These are phyloP conservation scores for Lepus timidus DNA, from an alignment of 2,113 vertebrate species.

Conservation along the genomic window DNA sequence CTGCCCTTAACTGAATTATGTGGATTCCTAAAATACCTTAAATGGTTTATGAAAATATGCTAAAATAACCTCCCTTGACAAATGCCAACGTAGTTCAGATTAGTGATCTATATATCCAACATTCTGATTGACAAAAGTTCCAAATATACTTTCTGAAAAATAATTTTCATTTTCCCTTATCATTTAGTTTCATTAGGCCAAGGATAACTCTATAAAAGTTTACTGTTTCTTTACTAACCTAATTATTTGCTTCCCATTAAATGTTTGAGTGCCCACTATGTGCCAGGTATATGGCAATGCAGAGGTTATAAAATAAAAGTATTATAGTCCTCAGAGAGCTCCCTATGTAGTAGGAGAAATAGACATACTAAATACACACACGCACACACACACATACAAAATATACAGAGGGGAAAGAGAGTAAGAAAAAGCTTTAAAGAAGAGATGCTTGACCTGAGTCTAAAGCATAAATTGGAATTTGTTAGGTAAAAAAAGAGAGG, in stretches of 20 bases:
- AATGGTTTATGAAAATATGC: constrained; percentile 5
- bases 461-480: constrained; percentile 2
- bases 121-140: constrained; percentile 7
- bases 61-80: constrained; percentile 7
- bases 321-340: background rate
- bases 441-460: background rate
- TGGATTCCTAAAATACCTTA: constrained; percentile 8
- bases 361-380: constrained; percentile 12
- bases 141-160: background rate
- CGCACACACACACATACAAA: background rate
- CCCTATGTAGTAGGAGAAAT: background rate
- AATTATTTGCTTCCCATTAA: constrained; percentile 33
- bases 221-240: background rate
- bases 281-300: background rate
- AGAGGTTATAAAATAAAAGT: background rate
- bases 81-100: background rate
- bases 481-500: background rate
- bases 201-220: background rate
- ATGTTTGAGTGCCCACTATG: background rate
- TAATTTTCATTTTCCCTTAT: background rate
- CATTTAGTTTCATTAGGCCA: background rate
- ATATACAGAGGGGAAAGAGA: background rate
- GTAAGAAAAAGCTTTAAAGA: background rate
- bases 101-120: background rate
- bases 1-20: background rate